phyloP scores from a whole-genome alignment of 23 tunicate species.

The Halocynthia aurantium region DNA sequence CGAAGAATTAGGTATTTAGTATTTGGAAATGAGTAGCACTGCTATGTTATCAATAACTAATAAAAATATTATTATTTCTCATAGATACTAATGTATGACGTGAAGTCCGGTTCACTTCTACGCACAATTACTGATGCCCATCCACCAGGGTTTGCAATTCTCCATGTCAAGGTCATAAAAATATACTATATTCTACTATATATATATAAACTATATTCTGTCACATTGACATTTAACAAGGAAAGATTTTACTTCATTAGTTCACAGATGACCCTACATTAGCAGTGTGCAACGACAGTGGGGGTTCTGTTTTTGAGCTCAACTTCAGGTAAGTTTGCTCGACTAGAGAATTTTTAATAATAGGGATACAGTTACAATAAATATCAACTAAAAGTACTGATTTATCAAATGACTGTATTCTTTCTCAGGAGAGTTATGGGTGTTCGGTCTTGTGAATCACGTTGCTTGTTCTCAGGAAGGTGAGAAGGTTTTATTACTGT shows the following conservation, averaged over 20 bases:
- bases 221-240: neutral
- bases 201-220: too few species aligned
- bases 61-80: neutral
- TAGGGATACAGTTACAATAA: neutral
- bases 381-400: neutral
- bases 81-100: slow-evolving; percentile 89
- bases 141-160: slow-evolving; percentile 85
- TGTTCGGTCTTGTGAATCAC: slow-evolving; percentile 90
- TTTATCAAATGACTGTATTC: neutral
- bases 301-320: slow-evolving; percentile 89
- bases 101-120: slow-evolving; percentile 59
- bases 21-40: too few species aligned
- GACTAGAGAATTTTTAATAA: neutral
- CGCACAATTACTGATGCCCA: slow-evolving; percentile 88
- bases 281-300: slow-evolving; percentile 95
- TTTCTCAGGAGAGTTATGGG: slow-evolving; percentile 85
- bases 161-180: slow-evolving; percentile 70
- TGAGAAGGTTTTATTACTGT: slow-evolving; percentile 2
- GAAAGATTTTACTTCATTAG: slow-evolving; percentile 13
- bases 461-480: slow-evolving; percentile 97
- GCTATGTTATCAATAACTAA: too few species aligned
- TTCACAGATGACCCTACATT: slow-evolving; percentile 91
- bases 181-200: too few species aligned
- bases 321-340: slow-evolving; percentile 57
- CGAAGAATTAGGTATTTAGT: too few species aligned